Percentiles rank a stretch among this genome's conserved stretches.
These are phyloP conservation scores for Ophion ellenae DNA, from an alignment of 2,888 invertebrate genomes.

Conservation along the genomic window DNA sequence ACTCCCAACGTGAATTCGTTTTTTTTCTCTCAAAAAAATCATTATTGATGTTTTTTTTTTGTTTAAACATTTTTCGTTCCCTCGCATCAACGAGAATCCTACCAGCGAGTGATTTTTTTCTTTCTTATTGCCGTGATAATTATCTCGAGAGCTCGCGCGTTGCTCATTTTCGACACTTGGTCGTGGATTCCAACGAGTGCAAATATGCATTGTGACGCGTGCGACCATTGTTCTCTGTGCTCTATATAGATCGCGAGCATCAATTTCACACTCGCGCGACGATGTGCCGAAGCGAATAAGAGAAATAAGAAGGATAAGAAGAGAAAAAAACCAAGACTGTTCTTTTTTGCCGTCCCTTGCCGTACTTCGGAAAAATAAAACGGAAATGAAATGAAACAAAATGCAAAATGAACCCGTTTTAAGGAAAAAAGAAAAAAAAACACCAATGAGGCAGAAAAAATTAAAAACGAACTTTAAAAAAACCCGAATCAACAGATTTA, in stretches of 20 bases:
- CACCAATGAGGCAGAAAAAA: neutral
- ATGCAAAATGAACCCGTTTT: neutral
- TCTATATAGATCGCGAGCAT: slow-evolving; percentile 50
- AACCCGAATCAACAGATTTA: neutral
- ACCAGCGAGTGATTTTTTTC: slow-evolving; percentile 9
- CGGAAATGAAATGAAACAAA: neutral
- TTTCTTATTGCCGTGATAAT: slow-evolving; percentile 46
- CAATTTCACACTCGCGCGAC: slow-evolving; percentile 66
- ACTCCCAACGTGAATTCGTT: neutral
- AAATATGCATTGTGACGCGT: slow-evolving; percentile 47
- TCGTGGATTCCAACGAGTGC: slow-evolving; percentile 3
- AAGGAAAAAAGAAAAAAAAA: neutral
- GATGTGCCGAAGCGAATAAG: neutral
- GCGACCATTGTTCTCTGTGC: slow-evolving; percentile 46
- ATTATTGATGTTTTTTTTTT: neutral
- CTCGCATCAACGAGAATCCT: neutral
- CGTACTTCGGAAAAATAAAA: neutral
- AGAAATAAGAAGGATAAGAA: neutral
- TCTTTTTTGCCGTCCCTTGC: neutral
- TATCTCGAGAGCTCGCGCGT: slow-evolving; percentile 24
- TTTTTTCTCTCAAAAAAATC: neutral
- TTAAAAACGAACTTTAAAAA: neutral
- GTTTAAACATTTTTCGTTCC: neutral
- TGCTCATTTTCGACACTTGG: slow-evolving; percentile 23
- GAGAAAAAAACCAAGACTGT: neutral